Percentiles rank a stretch among this genome's conserved stretches.
phyloP scores from a whole-genome alignment of 92 coral and sea anemone species.

The Parazoanthus swiftii region DNA sequence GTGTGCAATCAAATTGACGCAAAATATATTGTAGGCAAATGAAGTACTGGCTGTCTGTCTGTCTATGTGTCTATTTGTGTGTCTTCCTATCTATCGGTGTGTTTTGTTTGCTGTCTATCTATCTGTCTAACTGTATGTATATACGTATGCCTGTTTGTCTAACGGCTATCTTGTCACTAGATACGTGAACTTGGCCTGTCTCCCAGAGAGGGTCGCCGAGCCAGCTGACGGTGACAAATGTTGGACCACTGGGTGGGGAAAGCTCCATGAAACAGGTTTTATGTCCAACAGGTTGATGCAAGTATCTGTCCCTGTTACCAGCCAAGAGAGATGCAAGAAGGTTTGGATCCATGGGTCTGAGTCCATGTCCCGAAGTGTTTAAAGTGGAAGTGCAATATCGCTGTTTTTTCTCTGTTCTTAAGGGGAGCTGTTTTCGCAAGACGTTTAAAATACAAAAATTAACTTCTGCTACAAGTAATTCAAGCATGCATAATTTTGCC shows the following conservation, averaged over 20 bases:
- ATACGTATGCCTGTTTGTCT: background rate
- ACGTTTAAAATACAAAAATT: too few relatives aligned
- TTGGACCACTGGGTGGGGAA: conserved; percentile 18
- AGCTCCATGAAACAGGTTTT: background rate
- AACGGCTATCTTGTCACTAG: background rate
- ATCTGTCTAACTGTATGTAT: background rate
- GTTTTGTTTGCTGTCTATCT: background rate
- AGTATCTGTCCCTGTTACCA: background rate
- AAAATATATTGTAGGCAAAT: too few relatives aligned
- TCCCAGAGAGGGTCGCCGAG: background rate
- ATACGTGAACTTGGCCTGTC: conserved; percentile 24
- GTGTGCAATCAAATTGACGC: too few relatives aligned
- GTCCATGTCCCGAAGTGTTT: background rate
- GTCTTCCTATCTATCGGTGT: background rate
- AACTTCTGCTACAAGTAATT: too few relatives aligned
- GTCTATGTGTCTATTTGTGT: background rate
- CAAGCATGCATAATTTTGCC: too few relatives aligned
- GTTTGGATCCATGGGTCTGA: background rate
- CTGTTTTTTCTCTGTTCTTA: background rate
- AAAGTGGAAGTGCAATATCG: too few relatives aligned
- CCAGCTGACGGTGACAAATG: background rate
- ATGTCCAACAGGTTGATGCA: conserved; percentile 3
- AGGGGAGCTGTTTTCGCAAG: background rate
- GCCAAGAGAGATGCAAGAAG: background rate
- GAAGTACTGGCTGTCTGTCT: background rate